Evolutionary conservation across 2,113 vertebrate species (phyloP).

Genomic region (Notarius quadriscutis): DNA sequence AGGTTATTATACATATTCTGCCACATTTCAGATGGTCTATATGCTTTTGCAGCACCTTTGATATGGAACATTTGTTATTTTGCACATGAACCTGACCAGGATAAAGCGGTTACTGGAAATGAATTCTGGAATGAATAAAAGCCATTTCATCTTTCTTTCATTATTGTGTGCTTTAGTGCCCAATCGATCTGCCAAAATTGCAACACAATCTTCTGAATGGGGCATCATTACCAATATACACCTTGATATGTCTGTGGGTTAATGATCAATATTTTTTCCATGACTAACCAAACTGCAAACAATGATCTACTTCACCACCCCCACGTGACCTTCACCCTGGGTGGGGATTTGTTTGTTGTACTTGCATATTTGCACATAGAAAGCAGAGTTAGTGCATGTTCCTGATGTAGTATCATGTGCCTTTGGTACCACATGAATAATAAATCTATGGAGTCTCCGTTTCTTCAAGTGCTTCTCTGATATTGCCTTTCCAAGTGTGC

Average conservation of each 20-base stretch:
- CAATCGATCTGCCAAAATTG: not conserved
- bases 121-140: not conserved
- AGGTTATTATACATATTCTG: not conserved
- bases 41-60: not conserved
- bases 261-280: constrained; percentile 8
- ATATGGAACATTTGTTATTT: not conserved
- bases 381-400: constrained; percentile 5
- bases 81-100: not conserved
- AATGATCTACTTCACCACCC: not conserved
- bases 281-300: not conserved
- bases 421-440: constrained; percentile 18
- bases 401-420: not conserved
- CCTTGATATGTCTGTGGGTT: not conserved
- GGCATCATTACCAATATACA: not conserved
- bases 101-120: not conserved
- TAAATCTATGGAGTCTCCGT: constrained; percentile 14
- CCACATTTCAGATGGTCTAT: not conserved
- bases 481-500: constrained; percentile 32
- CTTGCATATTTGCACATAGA: not conserved
- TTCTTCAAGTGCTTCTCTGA: constrained; percentile 6
- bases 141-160: not conserved
- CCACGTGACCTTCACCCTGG: not conserved
- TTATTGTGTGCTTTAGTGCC: not conserved
- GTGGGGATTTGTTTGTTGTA: not conserved
- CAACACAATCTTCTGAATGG: constrained; percentile 2